Evolutionary conservation across 2,888 invertebrate genomes (phyloP), one percentile per base, ranked within the genome.

Genomic region (Drosophila picticornis): DNA sequence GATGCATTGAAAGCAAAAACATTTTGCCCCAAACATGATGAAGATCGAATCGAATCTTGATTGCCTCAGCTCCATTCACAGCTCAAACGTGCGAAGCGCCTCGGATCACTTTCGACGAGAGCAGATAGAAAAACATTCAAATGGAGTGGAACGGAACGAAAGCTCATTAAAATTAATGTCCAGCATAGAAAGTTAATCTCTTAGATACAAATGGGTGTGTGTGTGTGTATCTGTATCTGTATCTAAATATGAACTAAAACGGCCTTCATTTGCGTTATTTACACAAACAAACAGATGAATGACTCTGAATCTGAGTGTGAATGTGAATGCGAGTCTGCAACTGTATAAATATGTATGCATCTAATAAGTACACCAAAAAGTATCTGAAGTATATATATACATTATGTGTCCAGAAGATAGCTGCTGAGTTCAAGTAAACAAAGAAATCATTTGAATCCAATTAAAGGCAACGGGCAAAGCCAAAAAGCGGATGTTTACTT

Each of bases 101-200:
- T 46, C 29, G 29, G 36, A 58, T 59, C 60, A 67, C 67, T 80
- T 64, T 78, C 63, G 64, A 59, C 60, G 19, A 11, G 25, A 36
- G 4, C n/a, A 1, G 43, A 53, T 29, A 70, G 78, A 71, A 68
- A 88, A 85, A 88, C 75, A 71, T 67, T 72, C n/a, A n/a, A 65
- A 73, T 29, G 75, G 59, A 62, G 62, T 57, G 72, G 55, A 64
- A 67, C 61, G 75, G 58, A 65, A 66, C 61, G 77, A 89, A 89
- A 84, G 90, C 88, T 79, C 75, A 89, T 84, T 84, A 81, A 87
- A 60, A 67, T 81, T 71, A 71, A 76, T 76, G 66, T 86, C 38
- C 68, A 58, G 61, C 59, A 67, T 70, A 59, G 73, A 78, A 76
- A 76, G 77, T 69, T 65, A 59, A 61, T 63, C 52, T 22, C 52